These are phyloP conservation scores for Rhinichthys osculus DNA, from an alignment of 2,797 vertebrate genomes.

Conservation along the genomic window DNA sequence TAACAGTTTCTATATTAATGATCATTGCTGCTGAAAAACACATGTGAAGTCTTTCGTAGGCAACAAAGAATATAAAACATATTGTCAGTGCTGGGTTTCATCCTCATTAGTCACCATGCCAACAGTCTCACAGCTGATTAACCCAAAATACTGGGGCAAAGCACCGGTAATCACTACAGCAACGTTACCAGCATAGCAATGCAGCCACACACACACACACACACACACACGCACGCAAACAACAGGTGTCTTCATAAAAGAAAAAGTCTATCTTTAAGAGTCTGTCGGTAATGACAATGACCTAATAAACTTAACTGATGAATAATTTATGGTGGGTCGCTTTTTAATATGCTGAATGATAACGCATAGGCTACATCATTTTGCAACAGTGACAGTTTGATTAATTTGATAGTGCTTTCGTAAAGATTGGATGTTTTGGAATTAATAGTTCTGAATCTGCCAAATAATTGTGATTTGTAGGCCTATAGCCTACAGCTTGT, in stretches of 20 bases:
- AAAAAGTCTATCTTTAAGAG: not conserved
- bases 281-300: constrained; percentile 8
- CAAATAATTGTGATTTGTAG: not conserved
- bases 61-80: not conserved
- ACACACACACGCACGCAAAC: not conserved
- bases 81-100: constrained; percentile 28
- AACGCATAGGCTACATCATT: constrained; percentile 1
- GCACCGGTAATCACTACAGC: constrained; percentile 41
- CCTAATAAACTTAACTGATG: constrained; percentile 19
- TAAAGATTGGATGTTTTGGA: constrained; percentile 12
- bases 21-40: not conserved
- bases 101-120: constrained; percentile 29
- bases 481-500: not conserved
- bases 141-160: constrained; percentile 41
- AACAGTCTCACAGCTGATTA: constrained; percentile 45
- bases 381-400: constrained; percentile 18
- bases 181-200: constrained; percentile 39
- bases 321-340: not conserved
- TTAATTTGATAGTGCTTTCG: constrained; percentile 12
- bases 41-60: not conserved
- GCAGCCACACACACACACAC: not conserved
- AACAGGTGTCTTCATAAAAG: not conserved
- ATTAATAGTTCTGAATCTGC: not conserved
- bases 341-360: not conserved
- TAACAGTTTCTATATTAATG: not conserved